Base-by-base conservation (phyloP, 2,113 vertebrate species). In the Lamprologus ornatipinnis region DNA sequence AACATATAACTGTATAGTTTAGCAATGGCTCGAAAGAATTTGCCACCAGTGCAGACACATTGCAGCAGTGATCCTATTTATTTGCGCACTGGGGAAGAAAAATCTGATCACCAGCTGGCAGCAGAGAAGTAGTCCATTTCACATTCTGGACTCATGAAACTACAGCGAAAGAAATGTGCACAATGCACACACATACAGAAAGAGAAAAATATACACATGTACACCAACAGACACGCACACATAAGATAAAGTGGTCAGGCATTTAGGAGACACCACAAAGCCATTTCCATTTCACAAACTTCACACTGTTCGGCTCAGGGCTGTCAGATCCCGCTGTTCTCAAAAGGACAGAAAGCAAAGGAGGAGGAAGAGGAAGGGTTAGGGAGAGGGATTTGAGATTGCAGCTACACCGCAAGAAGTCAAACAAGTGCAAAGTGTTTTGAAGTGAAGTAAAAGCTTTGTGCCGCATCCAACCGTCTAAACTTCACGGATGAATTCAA, bases 241-340 rank as follows among this genome's bases (percentile, higher is more conserved):
- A 3, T 9, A 11, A 57, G 23, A 86, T 60, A 26, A 75, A 84
- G 55, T 21, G 85, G 83, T 84, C 65, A 31, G 63, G 65, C 49
- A 2, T 91, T 90, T 81, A 83, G 80, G 28, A 55, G 83, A 13
- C 84, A 91, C 11, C 28, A 83, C 82, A 79, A 87, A 90, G 70
- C 17, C 21, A 85, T 87, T 91, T 92, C 81, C 85, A 87, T 86
- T 88, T 92, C 81, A 86, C 75, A 89, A 86, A 87, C 79, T 85
- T 89, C 84, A 47, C 75, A 88, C 31, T 23, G 86, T 85, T 63
- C 15, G 7, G 85, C 65, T 57, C 4, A 17, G 21, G n/a, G 85
- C 90, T 90, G 87, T 89, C 89, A 81, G 84, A 57, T 5, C 37
- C 58, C 13, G 51, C 81, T 84, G 84, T 49, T 91, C 75, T 42